phyloP scores from a whole-genome alignment of 2,888 invertebrate genomes.

The Celastrina argiolus region DNA sequence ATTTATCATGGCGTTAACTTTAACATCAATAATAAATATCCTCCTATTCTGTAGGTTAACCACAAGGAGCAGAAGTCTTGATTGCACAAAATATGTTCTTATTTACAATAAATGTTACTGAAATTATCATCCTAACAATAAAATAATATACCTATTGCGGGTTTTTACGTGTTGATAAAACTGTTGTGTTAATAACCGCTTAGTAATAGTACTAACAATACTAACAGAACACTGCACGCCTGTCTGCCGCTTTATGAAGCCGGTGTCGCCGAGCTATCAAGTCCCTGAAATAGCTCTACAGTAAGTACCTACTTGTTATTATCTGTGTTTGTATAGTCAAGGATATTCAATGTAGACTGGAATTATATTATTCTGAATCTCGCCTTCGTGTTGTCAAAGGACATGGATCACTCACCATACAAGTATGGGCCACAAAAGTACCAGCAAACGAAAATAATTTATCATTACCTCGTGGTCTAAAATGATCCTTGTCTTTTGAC shows the following conservation, averaged over 20 bases:
- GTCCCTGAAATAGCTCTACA: constrained; percentile 72
- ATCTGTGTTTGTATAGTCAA: background rate
- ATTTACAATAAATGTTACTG: background rate
- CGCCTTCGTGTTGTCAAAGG: too few species aligned
- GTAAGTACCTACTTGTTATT: constrained; percentile 54
- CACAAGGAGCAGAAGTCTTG: background rate
- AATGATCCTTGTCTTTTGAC: too few species aligned
- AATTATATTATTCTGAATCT: too few species aligned
- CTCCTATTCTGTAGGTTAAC: too few species aligned
- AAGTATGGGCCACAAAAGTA: too few species aligned
- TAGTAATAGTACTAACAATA: constrained; percentile 46
- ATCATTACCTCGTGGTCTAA: too few species aligned
- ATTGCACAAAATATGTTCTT: background rate
- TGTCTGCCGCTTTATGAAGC: constrained; percentile 76
- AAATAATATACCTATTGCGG: background rate
- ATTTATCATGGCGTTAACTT: too few species aligned
- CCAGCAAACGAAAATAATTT: too few species aligned
- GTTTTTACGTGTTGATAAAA: background rate
- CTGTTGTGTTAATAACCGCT: background rate
- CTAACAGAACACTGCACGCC: constrained; percentile 77
- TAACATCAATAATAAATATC: too few species aligned
- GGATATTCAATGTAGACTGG: background rate
- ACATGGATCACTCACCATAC: too few species aligned
- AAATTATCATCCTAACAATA: background rate
- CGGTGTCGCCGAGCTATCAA: constrained; percentile 57